Conservation (phyloP, 37 sponge, comb jelly and placozoan species). For the Cliona cf. orientalis region DNA sequence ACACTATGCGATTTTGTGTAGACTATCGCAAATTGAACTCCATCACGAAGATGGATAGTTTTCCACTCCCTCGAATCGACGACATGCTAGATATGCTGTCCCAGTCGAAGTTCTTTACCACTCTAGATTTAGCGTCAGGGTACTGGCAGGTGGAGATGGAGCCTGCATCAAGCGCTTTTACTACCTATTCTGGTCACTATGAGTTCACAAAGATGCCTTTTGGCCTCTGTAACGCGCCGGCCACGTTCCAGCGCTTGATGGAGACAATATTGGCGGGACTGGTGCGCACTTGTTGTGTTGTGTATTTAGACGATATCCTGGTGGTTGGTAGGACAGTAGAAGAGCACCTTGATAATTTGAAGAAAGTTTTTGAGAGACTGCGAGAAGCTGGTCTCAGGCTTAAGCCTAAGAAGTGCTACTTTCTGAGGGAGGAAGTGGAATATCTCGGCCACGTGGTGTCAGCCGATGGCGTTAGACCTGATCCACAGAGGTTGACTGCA, state of each 20-base stretch:
- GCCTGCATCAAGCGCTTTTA: slow-evolving; percentile 62
- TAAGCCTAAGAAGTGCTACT: no score
- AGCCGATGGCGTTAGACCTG: no score
- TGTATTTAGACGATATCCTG: slow-evolving; percentile 67
- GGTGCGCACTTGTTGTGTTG: not conserved
- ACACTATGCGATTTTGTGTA: slow-evolving; percentile 49
- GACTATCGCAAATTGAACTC: slow-evolving; percentile 68
- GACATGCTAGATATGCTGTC: slow-evolving; percentile 40
- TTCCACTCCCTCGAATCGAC: slow-evolving; percentile 67
- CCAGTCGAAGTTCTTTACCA: slow-evolving; percentile 36
- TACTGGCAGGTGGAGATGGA: slow-evolving; percentile 74
- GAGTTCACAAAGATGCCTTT: slow-evolving; percentile 78
- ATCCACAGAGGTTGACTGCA: no score
- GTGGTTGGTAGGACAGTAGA: slow-evolving; percentile 32
- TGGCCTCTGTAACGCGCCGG: slow-evolving; percentile 63
- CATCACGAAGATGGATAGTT: slow-evolving; percentile 62
- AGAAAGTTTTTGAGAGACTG: no score
- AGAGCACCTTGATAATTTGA: no score
- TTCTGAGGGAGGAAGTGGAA: no score
- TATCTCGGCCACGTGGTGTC: no score
- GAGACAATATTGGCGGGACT: slow-evolving; percentile 41
- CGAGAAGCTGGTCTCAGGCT: no score
- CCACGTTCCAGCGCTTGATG: slow-evolving; percentile 72
- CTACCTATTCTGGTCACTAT: slow-evolving; percentile 61
- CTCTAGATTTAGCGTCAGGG: slow-evolving; percentile 71